phyloP scores from a whole-genome alignment of 2,113 vertebrate genomes.

The Stigmatopora nigra region DNA sequence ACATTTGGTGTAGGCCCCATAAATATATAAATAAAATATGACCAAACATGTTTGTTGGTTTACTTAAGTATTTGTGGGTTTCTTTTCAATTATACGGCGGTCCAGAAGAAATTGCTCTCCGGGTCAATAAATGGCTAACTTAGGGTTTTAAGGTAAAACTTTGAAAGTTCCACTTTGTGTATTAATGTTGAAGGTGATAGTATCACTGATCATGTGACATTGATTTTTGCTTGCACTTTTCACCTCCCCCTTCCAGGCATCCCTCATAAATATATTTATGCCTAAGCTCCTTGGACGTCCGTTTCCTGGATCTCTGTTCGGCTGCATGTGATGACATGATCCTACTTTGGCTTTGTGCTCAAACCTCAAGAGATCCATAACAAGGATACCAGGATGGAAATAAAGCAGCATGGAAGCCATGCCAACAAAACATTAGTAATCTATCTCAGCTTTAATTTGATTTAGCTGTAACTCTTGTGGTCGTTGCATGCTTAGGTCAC shows the following conservation, averaged over 20 bases:
- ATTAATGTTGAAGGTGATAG: not conserved
- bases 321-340: slow-evolving; percentile 48
- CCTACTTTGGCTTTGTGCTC: slow-evolving; percentile 45
- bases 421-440: slow-evolving; percentile 45
- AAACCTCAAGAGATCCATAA: slow-evolving; percentile 55
- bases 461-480: no score
- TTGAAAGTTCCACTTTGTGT: no score
- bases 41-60: not conserved
- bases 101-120: not conserved
- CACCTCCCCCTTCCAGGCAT: slow-evolving; percentile 18
- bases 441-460: slow-evolving; percentile 13
- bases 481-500: not conserved
- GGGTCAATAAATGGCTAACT: not conserved
- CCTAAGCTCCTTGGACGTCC: slow-evolving; percentile 40
- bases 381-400: slow-evolving; percentile 43
- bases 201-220: not conserved
- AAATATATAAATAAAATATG: not conserved
- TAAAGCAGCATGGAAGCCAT: slow-evolving; percentile 28
- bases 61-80: not conserved
- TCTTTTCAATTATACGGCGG: not conserved
- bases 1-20: not conserved
- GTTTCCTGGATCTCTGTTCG: slow-evolving; percentile 33
- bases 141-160: not conserved
- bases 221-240: not conserved
- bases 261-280: slow-evolving; percentile 31